Evolutionary conservation across 2,113 vertebrate genomes (phyloP).

Genomic region (Labeo catla): DNA sequence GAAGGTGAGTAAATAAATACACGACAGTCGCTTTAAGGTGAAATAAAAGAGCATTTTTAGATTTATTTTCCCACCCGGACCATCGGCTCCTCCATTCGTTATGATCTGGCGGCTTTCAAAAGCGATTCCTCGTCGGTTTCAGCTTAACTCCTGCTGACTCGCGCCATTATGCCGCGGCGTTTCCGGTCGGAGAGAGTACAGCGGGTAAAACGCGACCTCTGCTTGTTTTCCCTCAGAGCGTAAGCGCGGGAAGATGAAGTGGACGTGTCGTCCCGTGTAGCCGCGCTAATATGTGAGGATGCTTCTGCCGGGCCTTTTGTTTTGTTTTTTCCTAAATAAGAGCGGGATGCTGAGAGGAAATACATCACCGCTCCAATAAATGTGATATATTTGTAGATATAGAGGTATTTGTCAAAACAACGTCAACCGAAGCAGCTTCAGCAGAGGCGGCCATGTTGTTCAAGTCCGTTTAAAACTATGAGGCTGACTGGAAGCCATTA

Average conservation of each 20-base stretch:
- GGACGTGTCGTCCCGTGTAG: background rate
- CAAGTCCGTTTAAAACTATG: too few species aligned
- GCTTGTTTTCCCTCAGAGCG: background rate
- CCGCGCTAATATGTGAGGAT: slow-evolving; percentile 3
- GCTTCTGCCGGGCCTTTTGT: background rate
- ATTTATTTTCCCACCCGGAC: slow-evolving; percentile 30
- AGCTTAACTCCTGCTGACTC: slow-evolving; percentile 21
- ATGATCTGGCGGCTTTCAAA: slow-evolving; percentile 45
- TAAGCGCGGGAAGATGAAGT: slow-evolving; percentile 8
- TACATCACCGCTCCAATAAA: slow-evolving; percentile 11
- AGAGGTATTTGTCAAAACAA: slow-evolving; percentile 9
- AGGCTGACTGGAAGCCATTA: background rate
- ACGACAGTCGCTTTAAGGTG: background rate
- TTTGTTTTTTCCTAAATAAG: background rate
- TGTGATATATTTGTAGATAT: slow-evolving; percentile 17
- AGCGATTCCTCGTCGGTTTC: slow-evolving; percentile 9
- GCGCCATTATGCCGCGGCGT: background rate
- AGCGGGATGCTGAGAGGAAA: background rate
- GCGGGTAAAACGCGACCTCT: background rate
- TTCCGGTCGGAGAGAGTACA: background rate
- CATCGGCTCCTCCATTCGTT: slow-evolving; percentile 22
- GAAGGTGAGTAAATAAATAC: background rate
- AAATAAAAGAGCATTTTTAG: background rate
- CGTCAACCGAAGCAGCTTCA: background rate
- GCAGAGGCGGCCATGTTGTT: background rate